Evolutionary conservation across 2,113 vertebrate species (phyloP).

Genomic region (Thomomys bottae): DNA sequence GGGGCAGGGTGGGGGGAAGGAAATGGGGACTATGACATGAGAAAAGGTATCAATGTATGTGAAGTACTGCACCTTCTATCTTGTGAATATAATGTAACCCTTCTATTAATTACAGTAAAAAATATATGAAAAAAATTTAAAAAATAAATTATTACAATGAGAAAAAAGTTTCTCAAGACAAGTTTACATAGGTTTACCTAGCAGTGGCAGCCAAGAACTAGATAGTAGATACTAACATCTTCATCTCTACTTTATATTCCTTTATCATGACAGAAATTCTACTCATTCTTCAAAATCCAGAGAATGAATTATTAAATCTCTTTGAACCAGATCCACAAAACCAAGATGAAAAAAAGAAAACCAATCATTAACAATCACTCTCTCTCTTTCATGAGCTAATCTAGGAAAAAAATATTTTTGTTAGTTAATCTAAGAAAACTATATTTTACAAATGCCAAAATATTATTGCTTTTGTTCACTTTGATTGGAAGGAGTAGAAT

Average conservation of each 20-base stretch:
- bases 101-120: too few species aligned
- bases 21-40: too few species aligned
- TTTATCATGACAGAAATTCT: neutral
- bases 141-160: too few species aligned
- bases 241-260: slow-evolving; percentile 16
- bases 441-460: neutral
- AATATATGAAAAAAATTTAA: too few species aligned
- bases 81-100: too few species aligned
- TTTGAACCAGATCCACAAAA: neutral
- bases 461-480: neutral
- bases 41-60: too few species aligned
- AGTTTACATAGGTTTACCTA: neutral
- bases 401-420: neutral
- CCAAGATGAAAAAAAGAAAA: slow-evolving; percentile 3
- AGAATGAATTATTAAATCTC: slow-evolving; percentile 51
- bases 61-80: too few species aligned
- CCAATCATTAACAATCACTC: neutral
- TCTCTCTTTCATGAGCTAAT: neutral
- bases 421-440: neutral
- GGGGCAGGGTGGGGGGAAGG: too few species aligned
- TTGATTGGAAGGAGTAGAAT: neutral
- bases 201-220: neutral
- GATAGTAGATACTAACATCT: neutral
- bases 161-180: neutral
- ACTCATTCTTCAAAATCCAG: slow-evolving; percentile 1